Base-by-base conservation (phyloP, 2,113 vertebrate species). In the Phrynocephalus versicolor region DNA sequence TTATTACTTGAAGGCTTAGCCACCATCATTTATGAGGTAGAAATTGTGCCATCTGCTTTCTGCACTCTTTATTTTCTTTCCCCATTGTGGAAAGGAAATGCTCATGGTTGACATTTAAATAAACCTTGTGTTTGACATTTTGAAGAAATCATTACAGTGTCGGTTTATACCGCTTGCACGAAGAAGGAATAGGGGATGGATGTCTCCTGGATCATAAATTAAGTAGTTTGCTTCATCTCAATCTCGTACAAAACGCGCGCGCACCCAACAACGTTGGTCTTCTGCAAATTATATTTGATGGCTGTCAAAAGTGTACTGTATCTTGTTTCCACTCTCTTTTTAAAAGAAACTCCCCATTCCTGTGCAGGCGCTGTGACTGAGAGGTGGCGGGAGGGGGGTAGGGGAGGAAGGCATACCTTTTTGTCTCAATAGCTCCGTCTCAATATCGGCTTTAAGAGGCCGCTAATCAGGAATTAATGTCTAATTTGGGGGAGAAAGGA, bases 11-110 rank as follows among this genome's bases (percentile, higher is more conserved):
- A 81, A 93, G 85, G 91, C 93, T n/a, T 88, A 67, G 82, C 87
- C 94, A 91, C 88, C 90, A 84, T 91, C 92, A 15, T 88, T 90
- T 90, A 72, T 84, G 91, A 89, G 81, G 89, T 74, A 92, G 91
- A 95, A n/a, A 89, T 92, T 78, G 86, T 88, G 89, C 94, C 93
- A 94, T 94, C 95, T 95, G 96, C 90, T 94, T 89, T 74, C 90
- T 87, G 70, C 74, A 87, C 55, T 88, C 88, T 89, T 87, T 93
- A 91, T 90, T 94, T 74, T 81, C 83, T 57, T n/a, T 81, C 89
- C 80, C 57, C 62, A 72, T 89, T 73, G 27, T 70, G 13, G 78
- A 90, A 87, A 96, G 92, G 94, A 96, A 95, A 94, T 95, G 81
- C 89, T 90, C 86, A 41, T 76, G 6, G 84, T 90, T 73, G 81